Evolutionary conservation across 2,888 invertebrate species (phyloP).

Genomic region (Limnephilus rhombicus): DNA sequence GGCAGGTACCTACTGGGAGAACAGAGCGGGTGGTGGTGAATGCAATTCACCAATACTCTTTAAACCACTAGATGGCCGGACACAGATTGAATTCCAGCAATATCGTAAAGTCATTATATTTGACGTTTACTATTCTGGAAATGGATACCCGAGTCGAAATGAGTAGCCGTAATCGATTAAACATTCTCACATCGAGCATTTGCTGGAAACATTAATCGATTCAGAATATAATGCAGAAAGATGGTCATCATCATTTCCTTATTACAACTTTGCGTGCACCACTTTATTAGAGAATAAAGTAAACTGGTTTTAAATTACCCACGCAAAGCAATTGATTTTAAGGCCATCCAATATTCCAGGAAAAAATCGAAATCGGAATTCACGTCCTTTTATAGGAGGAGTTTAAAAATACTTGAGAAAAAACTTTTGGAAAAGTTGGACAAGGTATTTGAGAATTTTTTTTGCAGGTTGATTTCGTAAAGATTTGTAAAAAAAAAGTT

Average conservation of each 20-base stretch:
- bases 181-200: background rate
- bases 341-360: too few species aligned
- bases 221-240: background rate
- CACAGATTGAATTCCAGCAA: constrained; percentile 43
- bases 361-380: too few species aligned
- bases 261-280: too few species aligned
- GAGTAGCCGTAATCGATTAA: background rate
- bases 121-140: constrained; percentile 17
- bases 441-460: too few species aligned
- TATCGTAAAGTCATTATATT: constrained; percentile 43
- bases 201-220: background rate
- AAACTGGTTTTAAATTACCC: too few species aligned
- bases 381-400: too few species aligned
- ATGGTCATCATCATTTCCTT: too few species aligned
- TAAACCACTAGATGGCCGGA: constrained; percentile 41
- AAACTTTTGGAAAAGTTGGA: too few species aligned
- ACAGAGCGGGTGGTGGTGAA: background rate
- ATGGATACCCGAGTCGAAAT: background rate
- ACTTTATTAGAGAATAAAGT: too few species aligned
- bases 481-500: too few species aligned
- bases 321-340: background rate
- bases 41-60: constrained; percentile 26
- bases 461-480: too few species aligned
- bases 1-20: background rate
- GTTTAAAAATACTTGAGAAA: too few species aligned